Evolutionary conservation across 2,113 vertebrate genomes (phyloP).

Genomic region (Pampusana beccarii): DNA sequence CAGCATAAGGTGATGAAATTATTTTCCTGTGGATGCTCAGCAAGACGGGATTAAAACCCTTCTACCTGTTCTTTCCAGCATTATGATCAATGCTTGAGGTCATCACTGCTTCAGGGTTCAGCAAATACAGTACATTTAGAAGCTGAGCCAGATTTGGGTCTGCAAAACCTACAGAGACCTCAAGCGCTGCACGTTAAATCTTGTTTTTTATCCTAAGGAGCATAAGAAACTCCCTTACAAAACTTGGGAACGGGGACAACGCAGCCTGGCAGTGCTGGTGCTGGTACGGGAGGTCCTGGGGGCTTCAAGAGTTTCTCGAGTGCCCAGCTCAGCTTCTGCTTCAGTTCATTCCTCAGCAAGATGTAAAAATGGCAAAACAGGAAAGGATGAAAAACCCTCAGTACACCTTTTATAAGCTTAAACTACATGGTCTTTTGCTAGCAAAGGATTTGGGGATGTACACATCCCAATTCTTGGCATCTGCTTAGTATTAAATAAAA

Average conservation of each 20-base stretch:
- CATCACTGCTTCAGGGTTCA: neutral
- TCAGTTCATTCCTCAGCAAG: neutral
- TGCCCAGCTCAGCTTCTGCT: too few species aligned
- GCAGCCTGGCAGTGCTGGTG: neutral
- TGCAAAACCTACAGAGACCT: neutral
- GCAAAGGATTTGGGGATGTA: neutral
- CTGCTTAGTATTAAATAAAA: neutral
- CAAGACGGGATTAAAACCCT: neutral
- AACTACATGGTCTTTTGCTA: neutral
- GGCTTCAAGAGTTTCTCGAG: neutral
- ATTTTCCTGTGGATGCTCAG: neutral
- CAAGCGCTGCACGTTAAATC: neutral
- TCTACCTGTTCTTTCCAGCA: neutral
- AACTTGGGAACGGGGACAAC: neutral
- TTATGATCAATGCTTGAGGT: neutral
- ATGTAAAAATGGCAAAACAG: neutral
- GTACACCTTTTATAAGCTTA: neutral
- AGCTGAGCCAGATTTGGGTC: neutral
- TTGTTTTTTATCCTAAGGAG: neutral
- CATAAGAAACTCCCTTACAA: neutral
- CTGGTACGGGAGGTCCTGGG: neutral
- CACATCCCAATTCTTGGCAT: neutral
- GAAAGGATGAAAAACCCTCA: neutral
- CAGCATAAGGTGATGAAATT: neutral
- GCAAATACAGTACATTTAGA: neutral